These are phyloP conservation scores for Anabas testudineus DNA, from an alignment of 2,797 vertebrate species.

Conservation along the genomic window DNA sequence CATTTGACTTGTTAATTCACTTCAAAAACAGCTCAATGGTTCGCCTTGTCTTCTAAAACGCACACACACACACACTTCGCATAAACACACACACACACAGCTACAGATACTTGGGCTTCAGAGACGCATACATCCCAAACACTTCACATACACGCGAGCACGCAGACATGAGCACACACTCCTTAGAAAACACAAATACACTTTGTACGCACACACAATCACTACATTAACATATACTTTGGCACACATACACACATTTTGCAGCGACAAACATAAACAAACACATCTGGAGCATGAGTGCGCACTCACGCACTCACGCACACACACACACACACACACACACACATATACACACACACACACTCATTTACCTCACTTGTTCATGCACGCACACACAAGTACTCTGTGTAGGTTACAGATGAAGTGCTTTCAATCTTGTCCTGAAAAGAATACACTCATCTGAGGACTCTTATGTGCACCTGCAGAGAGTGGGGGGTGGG, in stretches of 20 bases:
- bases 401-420: slow-evolving; percentile 69
- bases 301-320: neutral
- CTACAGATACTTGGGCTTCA: slow-evolving; percentile 1
- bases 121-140: slow-evolving; percentile 19
- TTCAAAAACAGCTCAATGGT: slow-evolving; percentile 80
- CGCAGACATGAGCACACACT: neutral
- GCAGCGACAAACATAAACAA: slow-evolving; percentile 4
- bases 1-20: slow-evolving; percentile 84
- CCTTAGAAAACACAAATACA: slow-evolving; percentile 16
- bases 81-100: slow-evolving; percentile 12
- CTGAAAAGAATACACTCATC: slow-evolving; percentile 72
- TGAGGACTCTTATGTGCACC: slow-evolving; percentile 77
- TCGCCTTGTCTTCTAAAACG: slow-evolving; percentile 70
- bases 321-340: slow-evolving; percentile 16
- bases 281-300: slow-evolving; percentile 39
- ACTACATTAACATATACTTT: slow-evolving; percentile 2
- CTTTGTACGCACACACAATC: neutral
- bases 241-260: slow-evolving; percentile 15
- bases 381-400: slow-evolving; percentile 3
- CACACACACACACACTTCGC: slow-evolving; percentile 37
- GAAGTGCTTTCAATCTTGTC: slow-evolving; percentile 72
- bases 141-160: slow-evolving; percentile 16
- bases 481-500: slow-evolving; percentile 48
- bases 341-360: neutral
- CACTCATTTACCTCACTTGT: neutral